Evolutionary conservation across 2,797 vertebrate genomes (phyloP), one percentile per base, ranked within the genome.

Genomic region (Hoplostethus mediterraneus): DNA sequence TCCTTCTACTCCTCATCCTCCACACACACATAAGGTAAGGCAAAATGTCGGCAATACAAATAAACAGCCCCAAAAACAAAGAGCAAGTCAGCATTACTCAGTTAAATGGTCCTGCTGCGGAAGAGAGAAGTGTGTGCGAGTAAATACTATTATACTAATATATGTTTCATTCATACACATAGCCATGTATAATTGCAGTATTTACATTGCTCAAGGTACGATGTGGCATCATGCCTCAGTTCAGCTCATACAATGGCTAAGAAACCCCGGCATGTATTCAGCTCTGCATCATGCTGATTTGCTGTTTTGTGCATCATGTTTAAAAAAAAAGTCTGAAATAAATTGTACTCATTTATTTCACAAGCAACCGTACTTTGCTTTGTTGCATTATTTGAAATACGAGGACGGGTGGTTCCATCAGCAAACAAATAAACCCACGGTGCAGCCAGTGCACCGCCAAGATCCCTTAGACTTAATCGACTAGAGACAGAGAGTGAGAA

Each of bases 281-380:
- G 44, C 40, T 44, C 42, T 7, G 42, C 42, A 44, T 52, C 21
- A 21, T 21, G 21, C 21, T 21, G 21, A 21, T 8, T 21, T 25
- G 5, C 9, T 33, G 33, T 33, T 3, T 33, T 70, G 75, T 76
- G 49, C 51, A 52, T 33, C 63, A 77, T 52, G 45, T 52, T 80
- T 3, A 0, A 33, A 21, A 21, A 21, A 33, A 33, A 33, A 33
- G 4, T 33, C 33, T 33, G 6, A 33, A 33, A 4, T 5, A 33
- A 33, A 33, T 33, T 33, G 33, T 33, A 83, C 84, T 88, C 52
- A 85, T 86, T 75, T 28, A 82, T 77, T 47, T 49, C 40, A 67
- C 68, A 73, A 71, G 55, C 54, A 81, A 75, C 79, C 75, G 56
- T 70, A 70, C 57, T 81, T 78, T 73, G 33, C 42, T 78, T 57